Base-by-base conservation (phyloP, 2,888 invertebrate genomes). In the Megastigmus dorsalis region DNA sequence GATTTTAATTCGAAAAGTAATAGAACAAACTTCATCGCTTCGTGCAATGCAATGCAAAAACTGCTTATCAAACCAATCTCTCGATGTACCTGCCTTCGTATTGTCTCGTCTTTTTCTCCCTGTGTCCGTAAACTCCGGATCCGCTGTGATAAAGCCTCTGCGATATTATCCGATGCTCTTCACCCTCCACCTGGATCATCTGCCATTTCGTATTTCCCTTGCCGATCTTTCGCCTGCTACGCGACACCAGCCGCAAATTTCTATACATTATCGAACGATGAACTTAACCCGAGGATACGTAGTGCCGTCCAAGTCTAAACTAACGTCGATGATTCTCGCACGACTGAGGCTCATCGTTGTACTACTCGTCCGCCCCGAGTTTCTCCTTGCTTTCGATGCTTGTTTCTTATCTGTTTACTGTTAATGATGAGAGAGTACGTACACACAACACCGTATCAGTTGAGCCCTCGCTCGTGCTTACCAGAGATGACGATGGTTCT, bases 71-170 rank as follows among this genome's bases (percentile, higher is more conserved):
- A n/a, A n/a, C n/a, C n/a, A n/a, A n/a, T n/a, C n/a, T n/a, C n/a
- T n/a, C n/a, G n/a, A 57, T 48, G 43, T 65, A 80, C 78, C 68
- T 81, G 84, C 87, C 85, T 82, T 86, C 79, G 74, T 82, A 86
- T n/a, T 77, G 36, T 18, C 55, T 81, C 7, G 30, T 48, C 78
- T 81, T 82, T 79, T 84, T 85, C 77, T 90, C 89, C 85, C 90
- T 90, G 88, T 92, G 91, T 38, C 92, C 92, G 84, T 91, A 92
- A 81, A 92, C 91, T 62, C 91, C 73, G 3, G 50, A 72, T 84
- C 85, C 78, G 77, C 91, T 91, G 82, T 92, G 91, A 81, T 92
- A 92, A 86, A 70, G 89, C 86, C 81, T 89, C 87, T 63, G 88
- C 87, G 18, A 87, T 88, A 15, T 63, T 67, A 60, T 77, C 10